These are phyloP conservation scores for Grapholita molesta DNA, from an alignment of 1,140 invertebrate genomes.

Conservation along the genomic window DNA sequence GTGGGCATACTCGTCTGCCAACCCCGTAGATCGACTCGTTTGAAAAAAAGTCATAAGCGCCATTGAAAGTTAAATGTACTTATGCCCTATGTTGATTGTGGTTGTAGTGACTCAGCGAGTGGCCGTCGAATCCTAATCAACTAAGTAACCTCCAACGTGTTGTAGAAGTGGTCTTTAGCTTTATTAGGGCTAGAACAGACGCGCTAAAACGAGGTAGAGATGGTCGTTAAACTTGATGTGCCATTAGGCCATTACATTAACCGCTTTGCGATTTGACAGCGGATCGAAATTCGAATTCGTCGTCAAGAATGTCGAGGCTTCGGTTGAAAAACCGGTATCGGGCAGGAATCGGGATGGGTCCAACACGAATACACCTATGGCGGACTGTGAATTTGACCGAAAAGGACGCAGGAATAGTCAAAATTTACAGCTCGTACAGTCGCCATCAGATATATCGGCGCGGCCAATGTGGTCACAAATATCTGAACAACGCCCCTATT, in stretches of 20 bases:
- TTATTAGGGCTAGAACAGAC: not conserved
- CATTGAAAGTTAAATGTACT: not conserved
- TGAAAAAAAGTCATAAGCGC: not conserved
- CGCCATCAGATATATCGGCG: no score
- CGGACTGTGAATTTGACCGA: no score
- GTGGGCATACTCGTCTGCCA: not conserved
- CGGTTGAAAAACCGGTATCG: not conserved
- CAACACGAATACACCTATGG: no score
- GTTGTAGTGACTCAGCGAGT: constrained; percentile 1
- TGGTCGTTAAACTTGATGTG: not conserved
- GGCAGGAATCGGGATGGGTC: not conserved
- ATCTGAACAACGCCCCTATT: no score
- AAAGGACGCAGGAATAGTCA: no score
- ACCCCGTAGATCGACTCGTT: not conserved
- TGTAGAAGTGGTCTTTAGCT: not conserved
- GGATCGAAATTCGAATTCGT: not conserved
- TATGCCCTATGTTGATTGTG: not conserved
- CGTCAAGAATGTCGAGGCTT: not conserved
- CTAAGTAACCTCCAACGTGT: constrained; percentile 8
- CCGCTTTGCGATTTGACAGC: not conserved
- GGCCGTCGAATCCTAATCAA: constrained; percentile 4
- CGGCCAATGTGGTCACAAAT: no score
- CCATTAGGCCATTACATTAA: no score
- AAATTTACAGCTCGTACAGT: no score
- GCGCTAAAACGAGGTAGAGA: not conserved